Evolutionary conservation across 2,113 vertebrate genomes (phyloP), one percentile per base, ranked within the genome.

Genomic region (Gallinago paraguaiae): DNA sequence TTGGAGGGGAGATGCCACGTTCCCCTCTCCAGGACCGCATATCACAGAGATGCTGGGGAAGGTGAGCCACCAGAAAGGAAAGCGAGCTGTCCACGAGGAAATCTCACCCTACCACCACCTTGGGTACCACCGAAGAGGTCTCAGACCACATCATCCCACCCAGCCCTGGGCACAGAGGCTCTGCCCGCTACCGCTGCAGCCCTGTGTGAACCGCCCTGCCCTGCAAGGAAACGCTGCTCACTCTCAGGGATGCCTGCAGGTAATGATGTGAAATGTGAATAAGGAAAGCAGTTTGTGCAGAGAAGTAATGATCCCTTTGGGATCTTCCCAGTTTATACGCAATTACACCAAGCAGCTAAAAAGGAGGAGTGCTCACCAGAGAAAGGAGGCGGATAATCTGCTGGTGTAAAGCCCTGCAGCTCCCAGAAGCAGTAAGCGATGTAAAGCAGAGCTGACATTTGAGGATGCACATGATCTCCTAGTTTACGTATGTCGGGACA

Each of bases 281-380:
- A 93, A 93, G 87, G 86, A 57, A 86, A 93, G 90, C 80, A 83
- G 88, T 92, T 94, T 92, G 86, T 86, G 82, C 82, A 81, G 90
- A 86, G 90, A 92, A 93, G 92, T 92, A 95, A 93, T 74, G 88
- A 90, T 85, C 90, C 96, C 92, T 90, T 63, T n/a, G 95, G 96
- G 94, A 95, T 83, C 63, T 76, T 77, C 95, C 75, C 88, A 88
- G 94, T 95, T 95, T 92, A 93, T 96, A 95, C 1, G 43, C 94
- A 95, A 94, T 97, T 95, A 97, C 64, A 93, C 50, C 75, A 80
- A 90, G 85, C 79, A 93, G 88, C 92, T 94, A 67, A 86, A 90
- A 90, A 50, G 70, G 77, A 96, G 39, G 31, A 93, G 68, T 2
- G 63, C 80, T 81, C 4, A 0, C 76, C 92, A 77, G 74, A 91